Evolutionary conservation across 2,797 vertebrate genomes (phyloP), one percentile per base, ranked within the genome.

Genomic region (Crocodylus rhombifer): DNA sequence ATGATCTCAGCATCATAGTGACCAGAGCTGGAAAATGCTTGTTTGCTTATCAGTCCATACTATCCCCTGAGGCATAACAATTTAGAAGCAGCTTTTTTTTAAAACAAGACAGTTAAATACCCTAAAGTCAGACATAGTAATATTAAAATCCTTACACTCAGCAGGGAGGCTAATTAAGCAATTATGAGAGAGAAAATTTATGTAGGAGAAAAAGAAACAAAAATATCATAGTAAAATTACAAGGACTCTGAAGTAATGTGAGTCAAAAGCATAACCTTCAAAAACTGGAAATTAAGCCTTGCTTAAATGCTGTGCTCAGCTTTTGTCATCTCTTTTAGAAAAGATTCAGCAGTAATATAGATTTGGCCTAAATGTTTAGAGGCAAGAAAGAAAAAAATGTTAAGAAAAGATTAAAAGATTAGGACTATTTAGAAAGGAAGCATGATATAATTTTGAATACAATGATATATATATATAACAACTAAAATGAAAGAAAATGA

Each of bases 351-450:
- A 81, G 1, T 36, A 60, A 60, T 21, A 21, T 17, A 60, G 58
- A 60, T 17, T 17, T 60, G 58, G 58, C 58, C 16, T 60, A 60
- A 60, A 60, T 60, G 58, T 21, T 60, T 21, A 60, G 16, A 60
- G 58, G 58, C 18, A 60, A 21, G 58, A 60, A 60, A 60, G 21
- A 16, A 17, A 51, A 51, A 51, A 51, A 28, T 76, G 3, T 73
- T 65, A 15, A n/a, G 57, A 11, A 9, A 30, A 78, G 0, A 55
- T 73, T 65, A 14, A 80, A 89, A 89, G 89, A 58, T 3, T 51
- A 26, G 64, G 81, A 18, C 8, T 20, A 1, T 20, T 77, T 14
- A 62, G 5, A 0, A 1, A 2, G 4, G 6, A 71, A 80, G 58
- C 75, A 13, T 18, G 60, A 51, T 51, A 51, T 51, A 51, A 51